These are phyloP conservation scores for Epicauta chinensis DNA, from an alignment of 1,140 invertebrate genomes.

Conservation along the genomic window DNA sequence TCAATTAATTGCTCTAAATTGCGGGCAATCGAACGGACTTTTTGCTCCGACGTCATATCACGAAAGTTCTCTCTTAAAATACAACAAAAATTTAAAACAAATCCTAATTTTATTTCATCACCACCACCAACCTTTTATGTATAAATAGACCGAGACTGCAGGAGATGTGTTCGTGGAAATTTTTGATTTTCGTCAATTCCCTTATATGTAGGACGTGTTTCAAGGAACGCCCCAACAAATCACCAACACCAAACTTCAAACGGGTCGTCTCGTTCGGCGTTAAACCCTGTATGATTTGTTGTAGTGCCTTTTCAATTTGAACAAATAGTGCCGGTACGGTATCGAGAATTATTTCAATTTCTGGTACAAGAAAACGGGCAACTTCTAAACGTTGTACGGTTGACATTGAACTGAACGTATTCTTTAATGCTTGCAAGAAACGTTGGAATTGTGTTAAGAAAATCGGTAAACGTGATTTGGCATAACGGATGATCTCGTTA, in stretches of 20 bases:
- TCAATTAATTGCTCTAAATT: slow-evolving; percentile 57
- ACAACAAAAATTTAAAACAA: slow-evolving; percentile 3
- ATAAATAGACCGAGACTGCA: slow-evolving; percentile 45
- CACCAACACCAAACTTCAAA: slow-evolving; percentile 28
- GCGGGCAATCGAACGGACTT: slow-evolving; percentile 52
- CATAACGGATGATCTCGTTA: slow-evolving; percentile 60
- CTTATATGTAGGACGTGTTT: slow-evolving; percentile 44
- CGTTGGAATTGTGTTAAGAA: slow-evolving; percentile 55
- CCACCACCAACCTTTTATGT: slow-evolving; percentile 43
- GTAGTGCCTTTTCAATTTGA: slow-evolving; percentile 49
- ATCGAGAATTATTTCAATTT: slow-evolving; percentile 53
- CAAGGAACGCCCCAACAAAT: slow-evolving; percentile 46
- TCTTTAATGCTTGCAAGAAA: slow-evolving; percentile 52
- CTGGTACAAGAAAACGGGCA: slow-evolving; percentile 57
- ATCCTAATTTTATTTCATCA: neutral
- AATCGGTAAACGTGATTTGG: slow-evolving; percentile 56
- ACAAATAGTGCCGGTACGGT: slow-evolving; percentile 46
- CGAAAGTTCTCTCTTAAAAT: slow-evolving; percentile 51
- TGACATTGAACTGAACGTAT: slow-evolving; percentile 51
- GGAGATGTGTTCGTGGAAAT: slow-evolving; percentile 49
- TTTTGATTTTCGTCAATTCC: slow-evolving; percentile 49
- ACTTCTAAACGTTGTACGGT: slow-evolving; percentile 52
- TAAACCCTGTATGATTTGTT: slow-evolving; percentile 47
- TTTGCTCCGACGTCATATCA: slow-evolving; percentile 52
- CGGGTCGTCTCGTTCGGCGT: slow-evolving; percentile 36